Evolutionary conservation across 2,113 vertebrate genomes (phyloP).

Genomic region (Pedionomus torquatus): DNA sequence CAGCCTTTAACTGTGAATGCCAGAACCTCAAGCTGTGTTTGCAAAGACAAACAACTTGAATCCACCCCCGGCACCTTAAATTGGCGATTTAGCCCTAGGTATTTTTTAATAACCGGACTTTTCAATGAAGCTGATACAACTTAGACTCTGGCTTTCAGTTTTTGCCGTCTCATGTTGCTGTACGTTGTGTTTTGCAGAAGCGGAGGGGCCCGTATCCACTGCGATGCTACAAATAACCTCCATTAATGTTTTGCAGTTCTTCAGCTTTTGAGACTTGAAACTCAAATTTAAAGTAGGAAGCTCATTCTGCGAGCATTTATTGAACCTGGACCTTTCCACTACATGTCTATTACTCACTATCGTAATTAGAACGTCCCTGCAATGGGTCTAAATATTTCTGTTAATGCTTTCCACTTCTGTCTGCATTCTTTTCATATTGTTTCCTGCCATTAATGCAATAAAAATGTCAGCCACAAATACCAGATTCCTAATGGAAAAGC

Average conservation of each 20-base stretch:
- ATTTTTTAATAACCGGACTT: not conserved
- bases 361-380: conserved; percentile 35
- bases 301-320: not conserved
- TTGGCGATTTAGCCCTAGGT: not conserved
- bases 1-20: not conserved
- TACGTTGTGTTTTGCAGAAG: not conserved
- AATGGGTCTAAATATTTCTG: conserved; percentile 43
- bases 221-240: not conserved
- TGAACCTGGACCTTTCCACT: conserved; percentile 12
- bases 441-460: conserved; percentile 69
- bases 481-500: conserved; percentile 70
- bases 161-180: not conserved
- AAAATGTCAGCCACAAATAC: conserved; percentile 71
- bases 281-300: not conserved
- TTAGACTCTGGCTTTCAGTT: not conserved
- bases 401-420: conserved; percentile 66
- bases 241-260: not conserved
- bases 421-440: conserved; percentile 71
- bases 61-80: not conserved
- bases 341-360: conserved; percentile 36
- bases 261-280: not conserved
- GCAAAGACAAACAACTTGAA: not conserved
- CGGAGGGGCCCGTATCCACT: not conserved
- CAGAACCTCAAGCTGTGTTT: conserved; percentile 11
- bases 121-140: not conserved